Percentiles rank a stretch among this genome's conserved stretches.
These are phyloP conservation scores for Eilema sororculum DNA, from an alignment of 2,888 invertebrate genomes.

Conservation along the genomic window DNA sequence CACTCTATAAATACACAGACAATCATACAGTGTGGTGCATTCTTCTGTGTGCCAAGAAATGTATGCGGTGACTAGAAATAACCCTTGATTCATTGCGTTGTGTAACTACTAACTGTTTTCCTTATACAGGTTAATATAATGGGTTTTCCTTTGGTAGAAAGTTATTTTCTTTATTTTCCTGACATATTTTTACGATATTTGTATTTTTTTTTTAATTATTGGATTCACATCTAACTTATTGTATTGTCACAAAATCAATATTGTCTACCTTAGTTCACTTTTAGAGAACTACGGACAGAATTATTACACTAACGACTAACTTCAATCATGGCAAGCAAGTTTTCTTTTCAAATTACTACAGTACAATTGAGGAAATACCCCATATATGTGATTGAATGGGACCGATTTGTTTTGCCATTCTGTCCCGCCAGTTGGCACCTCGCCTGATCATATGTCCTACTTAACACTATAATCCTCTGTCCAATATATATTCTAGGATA, in stretches of 20 bases:
- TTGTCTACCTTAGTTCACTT: neutral
- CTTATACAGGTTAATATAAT: constrained; percentile 25
- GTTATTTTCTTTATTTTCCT: constrained; percentile 7
- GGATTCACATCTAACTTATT: neutral
- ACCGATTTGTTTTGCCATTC: neutral
- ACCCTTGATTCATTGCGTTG: constrained; percentile 46
- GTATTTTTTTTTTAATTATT: neutral
- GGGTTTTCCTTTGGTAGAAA: constrained; percentile 11
- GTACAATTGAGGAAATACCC: neutral
- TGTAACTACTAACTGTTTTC: constrained; percentile 35
- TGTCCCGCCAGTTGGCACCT: neutral
- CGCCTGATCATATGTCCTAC: neutral
- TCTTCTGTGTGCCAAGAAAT: constrained; percentile 58
- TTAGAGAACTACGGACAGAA: neutral
- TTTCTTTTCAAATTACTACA: neutral
- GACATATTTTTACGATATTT: neutral
- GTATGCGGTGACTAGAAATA: constrained; percentile 44
- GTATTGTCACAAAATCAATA: no score
- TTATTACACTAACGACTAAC: neutral
- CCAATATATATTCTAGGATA: neutral
- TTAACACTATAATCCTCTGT: neutral
- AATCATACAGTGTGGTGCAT: constrained; percentile 51
- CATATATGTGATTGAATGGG: neutral
- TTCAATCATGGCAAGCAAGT: neutral
- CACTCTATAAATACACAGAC: constrained; percentile 45